Evolutionary conservation across 2,797 vertebrate species (phyloP), one percentile per base, ranked within the genome.

Genomic region (Macropodus opercularis): DNA sequence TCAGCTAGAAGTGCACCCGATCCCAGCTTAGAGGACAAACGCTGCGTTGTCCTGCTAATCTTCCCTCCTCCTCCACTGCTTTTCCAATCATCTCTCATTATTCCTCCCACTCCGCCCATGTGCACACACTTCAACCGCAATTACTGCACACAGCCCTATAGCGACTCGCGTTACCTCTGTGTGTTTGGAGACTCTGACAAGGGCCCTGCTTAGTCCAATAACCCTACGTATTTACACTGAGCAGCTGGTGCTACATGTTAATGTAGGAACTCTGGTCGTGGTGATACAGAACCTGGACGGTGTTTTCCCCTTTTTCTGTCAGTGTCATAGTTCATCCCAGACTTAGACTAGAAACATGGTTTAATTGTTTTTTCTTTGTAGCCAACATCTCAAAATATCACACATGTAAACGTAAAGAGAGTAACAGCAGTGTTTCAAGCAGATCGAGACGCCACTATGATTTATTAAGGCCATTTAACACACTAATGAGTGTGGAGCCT

Each of bases 1-100:
- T 51, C 17, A 47, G 44, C 64, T 23, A 29, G 32, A 64, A 59
- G 14, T 32, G 10, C 36, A 32, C 22, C 51, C 2, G 24, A 67
- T 56, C n/a, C n/a, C 49, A 17, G 52, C 60, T 72, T n/a, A 24
- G 27, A 54, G 70, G 80, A 87, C 79, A 83, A 71, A 63, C 19
- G 7, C 29, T 14, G n/a, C 13, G 18, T 71, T 84, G 71, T 84
- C n/a, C n/a, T n/a, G n/a, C n/a, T n/a, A n/a, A n/a, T 62, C 41
- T 60, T 24, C 31, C 35, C 22, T 1, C 49, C 63, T 60, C 50
- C 49, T 48, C 32, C 8, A 2, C 54, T 62, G 50, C 26, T 52
- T 9, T 55, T 34, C 43, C 5, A 55, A 63, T 71, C 57, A 81
- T 63, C n/a, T n/a, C n/a, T n/a, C n/a, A n/a, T 23, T 14, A 38